Evolutionary conservation across 2,113 vertebrate genomes (phyloP).

Genomic region (Nansenia antarctica): DNA sequence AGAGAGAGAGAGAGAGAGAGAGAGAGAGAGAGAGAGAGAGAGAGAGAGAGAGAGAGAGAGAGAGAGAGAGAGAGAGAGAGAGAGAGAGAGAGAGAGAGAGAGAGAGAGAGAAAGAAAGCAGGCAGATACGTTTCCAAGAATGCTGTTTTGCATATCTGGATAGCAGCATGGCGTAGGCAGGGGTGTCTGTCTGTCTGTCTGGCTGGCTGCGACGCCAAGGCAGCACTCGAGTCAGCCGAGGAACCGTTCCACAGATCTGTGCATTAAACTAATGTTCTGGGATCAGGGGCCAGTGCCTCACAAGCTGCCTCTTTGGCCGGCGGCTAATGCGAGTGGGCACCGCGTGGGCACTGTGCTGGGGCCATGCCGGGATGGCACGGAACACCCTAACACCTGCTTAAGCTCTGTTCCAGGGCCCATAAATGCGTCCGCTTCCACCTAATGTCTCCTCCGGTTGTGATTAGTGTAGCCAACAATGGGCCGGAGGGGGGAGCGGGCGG

Average conservation of each 20-base stretch:
- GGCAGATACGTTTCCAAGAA: constrained; percentile 34
- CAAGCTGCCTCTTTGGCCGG: constrained; percentile 73
- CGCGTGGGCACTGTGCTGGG: constrained; percentile 31
- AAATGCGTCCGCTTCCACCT: constrained; percentile 59
- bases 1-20: constrained; percentile 36
- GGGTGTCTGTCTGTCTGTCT: constrained; percentile 31
- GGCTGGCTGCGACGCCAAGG: constrained; percentile 26
- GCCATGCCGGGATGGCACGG: constrained; percentile 53
- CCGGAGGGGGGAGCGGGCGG: constrained; percentile 49
- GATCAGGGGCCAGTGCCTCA: constrained; percentile 68
- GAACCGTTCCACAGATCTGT: constrained; percentile 64
- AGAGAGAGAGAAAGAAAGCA: constrained; percentile 21
- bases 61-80: constrained; percentile 28
- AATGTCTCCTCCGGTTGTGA: constrained; percentile 53
- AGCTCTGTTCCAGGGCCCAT: constrained; percentile 62
- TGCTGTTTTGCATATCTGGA: constrained; percentile 48
- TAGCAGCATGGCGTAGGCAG: constrained; percentile 29
- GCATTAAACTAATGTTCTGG: constrained; percentile 74
- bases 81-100: constrained; percentile 36
- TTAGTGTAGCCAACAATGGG: constrained; percentile 60
- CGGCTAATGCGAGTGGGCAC: constrained; percentile 59
- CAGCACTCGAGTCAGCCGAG: constrained; percentile 46
- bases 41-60: constrained; percentile 32
- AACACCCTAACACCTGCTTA: constrained; percentile 71
- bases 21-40: constrained; percentile 28